These are phyloP conservation scores for Ploceus nigricollis DNA, from an alignment of 2,113 vertebrate species.

Conservation along the genomic window DNA sequence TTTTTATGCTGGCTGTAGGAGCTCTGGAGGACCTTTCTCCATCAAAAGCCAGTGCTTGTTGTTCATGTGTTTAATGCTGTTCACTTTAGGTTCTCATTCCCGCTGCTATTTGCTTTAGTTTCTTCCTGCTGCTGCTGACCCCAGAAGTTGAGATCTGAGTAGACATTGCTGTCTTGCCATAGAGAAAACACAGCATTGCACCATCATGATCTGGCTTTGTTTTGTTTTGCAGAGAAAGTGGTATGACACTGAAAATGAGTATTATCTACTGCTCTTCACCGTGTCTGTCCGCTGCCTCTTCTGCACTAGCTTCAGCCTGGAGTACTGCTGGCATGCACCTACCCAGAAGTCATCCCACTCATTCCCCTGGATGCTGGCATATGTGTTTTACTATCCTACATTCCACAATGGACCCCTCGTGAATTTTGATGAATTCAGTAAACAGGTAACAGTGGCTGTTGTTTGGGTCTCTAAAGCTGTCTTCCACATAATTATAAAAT, in stretches of 20 bases:
- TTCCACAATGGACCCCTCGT: conserved; percentile 94
- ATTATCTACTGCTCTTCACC: conserved; percentile 89
- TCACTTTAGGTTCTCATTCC: neutral
- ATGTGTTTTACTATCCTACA: conserved; percentile 92
- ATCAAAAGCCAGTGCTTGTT: neutral
- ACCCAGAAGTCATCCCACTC: conserved; percentile 55
- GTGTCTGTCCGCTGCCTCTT: conserved; percentile 88
- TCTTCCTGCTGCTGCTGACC: neutral
- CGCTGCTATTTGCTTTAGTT: neutral
- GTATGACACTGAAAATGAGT: conserved; percentile 86
- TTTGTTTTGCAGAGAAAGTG: conserved; percentile 81
- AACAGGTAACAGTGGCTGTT: conserved; percentile 75
- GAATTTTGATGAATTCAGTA: conserved; percentile 82
- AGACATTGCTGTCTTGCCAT: neutral
- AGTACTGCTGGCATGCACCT: conserved; percentile 80
- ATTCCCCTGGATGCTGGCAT: conserved; percentile 84
- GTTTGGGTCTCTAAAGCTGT: neutral
- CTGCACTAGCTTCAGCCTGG: conserved; percentile 90
- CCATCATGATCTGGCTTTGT: neutral
- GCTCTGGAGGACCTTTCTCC: neutral
- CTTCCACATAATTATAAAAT: neutral
- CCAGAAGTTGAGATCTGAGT: neutral
- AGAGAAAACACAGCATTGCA: neutral
- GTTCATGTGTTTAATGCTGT: neutral
- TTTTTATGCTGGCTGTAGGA: neutral